Evolutionary conservation across 2,113 vertebrate genomes (phyloP).

Genomic region (Cnemophilus loriae): DNA sequence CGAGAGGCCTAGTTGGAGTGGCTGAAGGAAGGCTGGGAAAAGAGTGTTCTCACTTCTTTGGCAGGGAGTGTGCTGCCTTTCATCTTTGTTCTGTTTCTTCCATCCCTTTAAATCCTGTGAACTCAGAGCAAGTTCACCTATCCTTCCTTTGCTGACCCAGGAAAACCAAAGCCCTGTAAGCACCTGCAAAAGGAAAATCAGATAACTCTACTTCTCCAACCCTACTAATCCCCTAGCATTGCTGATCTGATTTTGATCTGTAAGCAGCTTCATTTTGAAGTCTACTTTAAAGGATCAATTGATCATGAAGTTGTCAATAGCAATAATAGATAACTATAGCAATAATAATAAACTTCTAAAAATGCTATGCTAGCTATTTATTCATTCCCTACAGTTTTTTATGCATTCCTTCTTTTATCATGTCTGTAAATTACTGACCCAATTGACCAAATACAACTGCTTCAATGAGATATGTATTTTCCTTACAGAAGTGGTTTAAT

Average conservation of each 20-base stretch:
- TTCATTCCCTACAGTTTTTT: not conserved
- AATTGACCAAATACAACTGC: not conserved
- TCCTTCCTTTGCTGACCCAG: not conserved
- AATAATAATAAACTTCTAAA: not conserved
- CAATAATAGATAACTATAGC: not conserved
- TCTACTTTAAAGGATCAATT: not conserved
- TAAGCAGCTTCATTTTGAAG: not conserved
- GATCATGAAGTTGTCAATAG: not conserved
- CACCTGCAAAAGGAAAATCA: not conserved
- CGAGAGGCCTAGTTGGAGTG: not conserved
- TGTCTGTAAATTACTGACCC: not conserved
- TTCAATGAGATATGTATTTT: not conserved
- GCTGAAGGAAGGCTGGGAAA: not conserved
- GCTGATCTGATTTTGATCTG: not conserved
- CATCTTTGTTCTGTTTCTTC: not conserved
- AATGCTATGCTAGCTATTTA: not conserved
- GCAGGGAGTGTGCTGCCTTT: not conserved
- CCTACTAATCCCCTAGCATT: not conserved
- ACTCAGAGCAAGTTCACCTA: rapidly evolving
- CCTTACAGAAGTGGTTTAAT: not conserved
- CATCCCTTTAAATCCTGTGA: not conserved
- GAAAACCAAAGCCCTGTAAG: not conserved
- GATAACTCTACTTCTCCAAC: not conserved
- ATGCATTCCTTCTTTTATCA: not conserved
- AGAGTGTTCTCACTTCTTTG: not conserved